Evolutionary conservation across 2,888 invertebrate genomes (phyloP).

Genomic region (Cheilosia vulpina): DNA sequence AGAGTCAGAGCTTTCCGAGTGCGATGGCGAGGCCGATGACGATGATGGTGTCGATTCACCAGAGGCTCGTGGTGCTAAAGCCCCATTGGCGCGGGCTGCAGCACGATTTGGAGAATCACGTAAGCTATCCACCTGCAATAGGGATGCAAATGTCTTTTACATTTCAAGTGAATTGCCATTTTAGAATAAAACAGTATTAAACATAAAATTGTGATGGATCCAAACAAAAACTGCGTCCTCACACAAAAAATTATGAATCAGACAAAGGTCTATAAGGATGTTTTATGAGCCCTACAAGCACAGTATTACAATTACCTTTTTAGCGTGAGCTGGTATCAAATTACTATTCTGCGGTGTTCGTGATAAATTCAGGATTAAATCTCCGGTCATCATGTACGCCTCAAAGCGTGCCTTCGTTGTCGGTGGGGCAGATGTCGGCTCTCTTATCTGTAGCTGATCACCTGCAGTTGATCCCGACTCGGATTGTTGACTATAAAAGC

Average conservation of each 20-base stretch:
- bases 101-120: constrained; percentile 82
- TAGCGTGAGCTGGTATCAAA: constrained; percentile 85
- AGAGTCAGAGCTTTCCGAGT: constrained; percentile 81
- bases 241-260: too few relatives aligned
- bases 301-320: constrained; percentile 79
- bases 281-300: neutral
- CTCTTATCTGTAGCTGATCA: constrained; percentile 75
- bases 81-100: constrained; percentile 81
- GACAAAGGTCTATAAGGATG: neutral
- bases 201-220: neutral
- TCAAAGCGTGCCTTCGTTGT: constrained; percentile 88
- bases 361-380: constrained; percentile 96
- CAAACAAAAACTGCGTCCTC: too few relatives aligned
- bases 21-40: constrained; percentile 83
- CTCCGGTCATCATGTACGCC: constrained; percentile 99
- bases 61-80: constrained; percentile 83
- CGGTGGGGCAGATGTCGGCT: constrained; percentile 81
- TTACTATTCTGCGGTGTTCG: constrained; percentile 89
- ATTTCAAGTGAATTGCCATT: too few relatives aligned
- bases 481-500: constrained; percentile 65
- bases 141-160: constrained; percentile 14
- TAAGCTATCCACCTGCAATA: constrained; percentile 82
- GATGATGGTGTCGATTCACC: constrained; percentile 84
- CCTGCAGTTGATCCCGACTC: constrained; percentile 64
- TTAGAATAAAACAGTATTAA: too few relatives aligned